Conservation (phyloP, 2,888 invertebrate species). For the Hydriomena furcata region DNA sequence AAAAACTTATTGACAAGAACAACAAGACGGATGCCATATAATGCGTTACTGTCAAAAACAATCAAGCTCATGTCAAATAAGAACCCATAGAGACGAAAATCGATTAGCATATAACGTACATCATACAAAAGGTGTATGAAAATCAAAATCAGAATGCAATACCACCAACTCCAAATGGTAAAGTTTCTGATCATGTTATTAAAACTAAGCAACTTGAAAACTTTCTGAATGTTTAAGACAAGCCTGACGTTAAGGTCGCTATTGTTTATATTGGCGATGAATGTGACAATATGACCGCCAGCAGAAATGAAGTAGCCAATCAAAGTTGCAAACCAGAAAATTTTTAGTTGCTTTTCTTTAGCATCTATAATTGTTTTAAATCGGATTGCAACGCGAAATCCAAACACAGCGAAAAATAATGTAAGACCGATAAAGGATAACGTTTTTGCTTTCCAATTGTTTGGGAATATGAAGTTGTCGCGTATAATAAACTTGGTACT, state of each 20-base stretch:
- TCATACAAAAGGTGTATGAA: background rate
- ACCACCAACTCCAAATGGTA: constrained; percentile 6
- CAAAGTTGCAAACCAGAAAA: too few species aligned
- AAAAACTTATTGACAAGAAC: background rate
- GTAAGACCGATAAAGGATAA: background rate
- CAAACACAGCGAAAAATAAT: background rate
- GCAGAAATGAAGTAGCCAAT: background rate
- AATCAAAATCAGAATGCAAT: background rate
- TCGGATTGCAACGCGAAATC: background rate
- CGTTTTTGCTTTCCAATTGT: background rate
- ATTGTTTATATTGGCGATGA: background rate
- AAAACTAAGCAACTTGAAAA: background rate
- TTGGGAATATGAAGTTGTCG: constrained; percentile 11
- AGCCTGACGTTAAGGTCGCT: background rate
- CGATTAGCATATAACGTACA: background rate
- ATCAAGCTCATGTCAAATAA: background rate
- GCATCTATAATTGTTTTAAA: too few species aligned
- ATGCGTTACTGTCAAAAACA: background rate
- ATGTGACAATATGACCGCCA: background rate
- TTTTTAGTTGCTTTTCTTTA: too few species aligned
- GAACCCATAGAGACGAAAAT: background rate
- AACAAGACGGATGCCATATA: constrained; percentile 1
- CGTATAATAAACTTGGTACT: background rate
- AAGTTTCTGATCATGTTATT: background rate
- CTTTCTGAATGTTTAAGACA: background rate